Evolutionary conservation across 2,888 invertebrate genomes (phyloP), one percentile per base, ranked within the genome.

Genomic region (Steromphala cineraria): DNA sequence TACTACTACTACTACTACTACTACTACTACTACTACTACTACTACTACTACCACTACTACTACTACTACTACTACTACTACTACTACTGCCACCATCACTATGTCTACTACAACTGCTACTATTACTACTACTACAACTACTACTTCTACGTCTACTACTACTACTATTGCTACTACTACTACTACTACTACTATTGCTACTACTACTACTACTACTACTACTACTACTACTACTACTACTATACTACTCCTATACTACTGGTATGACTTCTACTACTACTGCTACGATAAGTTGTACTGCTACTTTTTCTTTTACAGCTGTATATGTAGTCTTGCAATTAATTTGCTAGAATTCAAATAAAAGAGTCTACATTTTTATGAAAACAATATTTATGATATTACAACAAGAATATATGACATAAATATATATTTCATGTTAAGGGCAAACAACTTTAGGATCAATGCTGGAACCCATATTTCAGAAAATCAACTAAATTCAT

Each of bases 101-200:
- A 67, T 15, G 40, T 24, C 67, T 46, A n/a, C n/a, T n/a, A n/a
- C 67, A 4, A 62, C 56, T n/a, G 28, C 40, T 62, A 78, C 78
- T 62, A 15, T 40, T 56, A 71, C 53, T 71, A 71, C 67, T 46
- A 67, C 67, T 62, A 67, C 67, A 19, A 78, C 78, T 67, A 21
- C 67, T 67, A 46, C 67, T 67, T 46, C 67, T 46, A 78, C 78
- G 19, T 46, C 78, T 67, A 78, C 78, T 62, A 78, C 67, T 46
- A 78, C 78, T 67, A 67, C 67, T 67, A 67, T 24, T 46, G 46
- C 46, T 78, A 67, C 78, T 67, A 78, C 67, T 67, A 67, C 67
- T 71, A 31, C 31, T 53, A 3, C 52, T 71, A 53, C 67, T 52
- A 53, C 67, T 52, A 53, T 40, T 21, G 5, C 46, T 28, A 52